Evolutionary conservation across 2,113 vertebrate genomes (phyloP).

Genomic region (Nesogale talazaci): DNA sequence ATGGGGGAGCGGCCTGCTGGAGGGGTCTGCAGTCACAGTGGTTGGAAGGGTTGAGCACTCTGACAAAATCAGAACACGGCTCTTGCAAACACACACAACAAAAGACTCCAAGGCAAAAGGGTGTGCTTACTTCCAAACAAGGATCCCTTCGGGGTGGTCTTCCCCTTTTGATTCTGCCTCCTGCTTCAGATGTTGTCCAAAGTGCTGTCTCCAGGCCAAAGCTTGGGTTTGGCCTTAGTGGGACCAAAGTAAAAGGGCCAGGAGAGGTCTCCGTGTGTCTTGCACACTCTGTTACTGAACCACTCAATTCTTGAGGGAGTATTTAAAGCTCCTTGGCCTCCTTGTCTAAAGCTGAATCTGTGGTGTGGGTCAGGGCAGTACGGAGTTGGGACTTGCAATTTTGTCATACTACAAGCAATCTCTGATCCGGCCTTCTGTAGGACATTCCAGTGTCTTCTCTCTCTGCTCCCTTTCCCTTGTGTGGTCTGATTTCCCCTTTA

Average conservation of each 20-base stretch:
- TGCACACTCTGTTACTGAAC: background rate
- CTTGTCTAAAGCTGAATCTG: background rate
- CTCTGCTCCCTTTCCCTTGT: background rate
- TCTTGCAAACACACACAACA: background rate
- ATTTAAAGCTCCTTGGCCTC: background rate
- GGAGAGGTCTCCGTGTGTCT: background rate
- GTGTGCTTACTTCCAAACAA: background rate
- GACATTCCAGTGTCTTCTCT: background rate
- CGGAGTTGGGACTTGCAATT: background rate
- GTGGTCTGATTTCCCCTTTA: background rate
- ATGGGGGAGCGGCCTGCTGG: background rate
- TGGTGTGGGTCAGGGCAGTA: background rate
- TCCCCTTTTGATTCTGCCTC: background rate
- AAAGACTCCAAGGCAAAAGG: background rate
- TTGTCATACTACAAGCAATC: background rate
- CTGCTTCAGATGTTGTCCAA: background rate
- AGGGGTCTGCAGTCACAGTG: background rate
- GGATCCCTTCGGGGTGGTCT: background rate
- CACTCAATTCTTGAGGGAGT: background rate
- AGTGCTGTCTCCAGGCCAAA: background rate
- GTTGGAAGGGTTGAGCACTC: background rate
- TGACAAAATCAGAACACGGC: background rate
- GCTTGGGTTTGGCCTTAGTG: background rate
- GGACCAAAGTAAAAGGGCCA: background rate
- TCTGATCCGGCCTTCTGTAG: rapidly evolving